Conservation (phyloP, 2,797 vertebrate species). For the Phylloscopus collybita region DNA sequence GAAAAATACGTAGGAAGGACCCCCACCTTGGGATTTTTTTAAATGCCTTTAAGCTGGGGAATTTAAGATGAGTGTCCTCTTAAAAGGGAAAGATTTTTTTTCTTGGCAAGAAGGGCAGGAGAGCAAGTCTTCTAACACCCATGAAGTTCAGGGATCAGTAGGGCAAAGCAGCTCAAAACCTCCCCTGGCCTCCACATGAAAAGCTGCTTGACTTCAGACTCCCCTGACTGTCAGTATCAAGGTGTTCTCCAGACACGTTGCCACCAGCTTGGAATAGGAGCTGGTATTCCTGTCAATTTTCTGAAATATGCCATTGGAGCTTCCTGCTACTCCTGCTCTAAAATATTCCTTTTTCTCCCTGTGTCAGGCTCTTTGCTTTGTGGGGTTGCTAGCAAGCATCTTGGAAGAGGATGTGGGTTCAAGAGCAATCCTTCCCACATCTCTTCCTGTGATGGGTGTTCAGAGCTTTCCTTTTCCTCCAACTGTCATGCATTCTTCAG, state of each 20-base stretch:
- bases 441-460: not conserved
- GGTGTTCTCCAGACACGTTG: not conserved
- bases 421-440: not conserved
- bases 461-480: not conserved
- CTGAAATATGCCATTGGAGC: not conserved
- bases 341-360: not conserved
- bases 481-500: not conserved
- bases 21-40: no score
- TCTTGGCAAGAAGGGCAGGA: slow-evolving; percentile 29
- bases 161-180: not conserved
- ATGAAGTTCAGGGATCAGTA: slow-evolving; percentile 9
- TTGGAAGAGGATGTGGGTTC: not conserved
- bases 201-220: not conserved
- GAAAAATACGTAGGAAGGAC: not conserved
- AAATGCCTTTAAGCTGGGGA: not conserved
- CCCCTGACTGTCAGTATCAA: no score
- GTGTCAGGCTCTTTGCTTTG: not conserved
- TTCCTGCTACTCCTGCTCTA: not conserved
- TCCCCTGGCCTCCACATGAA: not conserved
- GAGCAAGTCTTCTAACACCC: slow-evolving; percentile 15
- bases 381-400: not conserved
- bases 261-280: not conserved
- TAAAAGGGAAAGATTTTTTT: not conserved
- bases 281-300: not conserved
- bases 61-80: not conserved